phyloP scores from a whole-genome alignment of 2,113 vertebrate species.

The Rhinopomastus cyanomelas region DNA sequence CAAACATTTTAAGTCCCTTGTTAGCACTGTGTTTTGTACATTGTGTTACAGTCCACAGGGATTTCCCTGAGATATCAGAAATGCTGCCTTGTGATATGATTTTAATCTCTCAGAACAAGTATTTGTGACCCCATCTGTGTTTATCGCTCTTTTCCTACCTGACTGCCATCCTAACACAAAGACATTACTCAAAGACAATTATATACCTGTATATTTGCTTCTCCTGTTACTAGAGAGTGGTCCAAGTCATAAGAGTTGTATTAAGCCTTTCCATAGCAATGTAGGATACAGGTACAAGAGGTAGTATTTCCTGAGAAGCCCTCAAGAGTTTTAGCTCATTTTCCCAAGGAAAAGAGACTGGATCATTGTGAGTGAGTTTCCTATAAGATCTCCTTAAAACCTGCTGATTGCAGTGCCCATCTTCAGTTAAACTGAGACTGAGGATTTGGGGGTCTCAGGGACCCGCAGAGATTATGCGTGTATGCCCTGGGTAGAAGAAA shows the following conservation, averaged over 20 bases:
- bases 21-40: background rate
- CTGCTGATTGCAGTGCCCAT: background rate
- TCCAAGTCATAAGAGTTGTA: background rate
- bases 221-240: background rate
- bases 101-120: background rate
- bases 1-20: background rate
- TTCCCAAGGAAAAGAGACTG: background rate
- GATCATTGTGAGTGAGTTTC: background rate
- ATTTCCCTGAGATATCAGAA: background rate
- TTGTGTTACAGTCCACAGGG: background rate
- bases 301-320: background rate
- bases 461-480: background rate
- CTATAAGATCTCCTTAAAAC: background rate
- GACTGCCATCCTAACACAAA: background rate
- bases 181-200: background rate
- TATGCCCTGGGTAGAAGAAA: background rate
- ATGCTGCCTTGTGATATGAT: background rate
- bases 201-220: background rate
- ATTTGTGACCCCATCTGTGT: background rate
- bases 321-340: background rate
- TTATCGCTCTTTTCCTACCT: background rate
- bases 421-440: background rate
- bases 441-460: background rate
- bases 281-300: background rate
- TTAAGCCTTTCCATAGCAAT: background rate